Conservation (phyloP, 2,797 vertebrate species). For the Mastacembelus armatus region DNA sequence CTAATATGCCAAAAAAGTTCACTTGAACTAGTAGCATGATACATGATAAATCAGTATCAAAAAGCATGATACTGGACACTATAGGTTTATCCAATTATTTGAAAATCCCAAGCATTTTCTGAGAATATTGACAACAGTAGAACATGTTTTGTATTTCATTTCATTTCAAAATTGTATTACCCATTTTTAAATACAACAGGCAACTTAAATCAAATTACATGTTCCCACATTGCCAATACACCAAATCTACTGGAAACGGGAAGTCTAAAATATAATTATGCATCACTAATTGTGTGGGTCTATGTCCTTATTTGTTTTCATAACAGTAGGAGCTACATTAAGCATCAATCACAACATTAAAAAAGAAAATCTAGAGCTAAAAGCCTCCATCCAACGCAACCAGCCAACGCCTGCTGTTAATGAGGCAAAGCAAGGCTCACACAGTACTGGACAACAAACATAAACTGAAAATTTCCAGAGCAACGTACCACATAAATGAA, state of each 20-base stretch:
- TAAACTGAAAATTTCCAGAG: constrained; percentile 11
- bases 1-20: too few relatives aligned
- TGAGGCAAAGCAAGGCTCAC: constrained; percentile 46
- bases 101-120: too few relatives aligned
- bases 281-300: not conserved
- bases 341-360: constrained; percentile 38
- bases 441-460: constrained; percentile 31
- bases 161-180: not conserved
- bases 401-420: constrained; percentile 19
- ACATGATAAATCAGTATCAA: too few relatives aligned
- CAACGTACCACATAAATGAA: constrained; percentile 4
- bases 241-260: constrained; percentile 5
- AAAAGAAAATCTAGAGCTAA: constrained; percentile 28
- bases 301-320: constrained; percentile 37
- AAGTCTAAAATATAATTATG: constrained; percentile 33
- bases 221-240: not conserved
- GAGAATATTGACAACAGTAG: too few relatives aligned
- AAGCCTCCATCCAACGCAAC: constrained; percentile 13
- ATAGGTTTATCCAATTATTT: too few relatives aligned
- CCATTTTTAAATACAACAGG: constrained; percentile 8
- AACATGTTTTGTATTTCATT: too few relatives aligned
- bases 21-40: too few relatives aligned
- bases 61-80: too few relatives aligned
- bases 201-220: constrained; percentile 5
- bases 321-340: constrained; percentile 30